Percentiles rank a stretch among this genome's conserved stretches.
These are phyloP conservation scores for Agrilus cyanescens DNA, from an alignment of 2,888 invertebrate species.

Conservation along the genomic window DNA sequence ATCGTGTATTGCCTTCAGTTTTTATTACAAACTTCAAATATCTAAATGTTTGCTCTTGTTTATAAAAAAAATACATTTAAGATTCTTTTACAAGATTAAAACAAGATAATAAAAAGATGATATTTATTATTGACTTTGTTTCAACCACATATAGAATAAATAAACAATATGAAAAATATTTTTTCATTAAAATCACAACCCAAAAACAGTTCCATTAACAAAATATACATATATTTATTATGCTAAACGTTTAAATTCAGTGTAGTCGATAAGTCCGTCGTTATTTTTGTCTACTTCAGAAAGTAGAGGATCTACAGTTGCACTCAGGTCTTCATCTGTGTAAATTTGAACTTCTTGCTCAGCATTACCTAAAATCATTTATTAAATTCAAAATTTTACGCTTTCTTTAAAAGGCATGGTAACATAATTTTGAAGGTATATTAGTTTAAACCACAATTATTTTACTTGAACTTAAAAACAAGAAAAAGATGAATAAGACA, in stretches of 20 bases:
- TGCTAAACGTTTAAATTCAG: not conserved
- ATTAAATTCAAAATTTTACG: conserved; percentile 1
- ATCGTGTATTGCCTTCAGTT: no score
- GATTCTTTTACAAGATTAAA: no score
- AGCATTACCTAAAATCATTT: conserved; percentile 34
- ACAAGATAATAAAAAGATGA: no score
- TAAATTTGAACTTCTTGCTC: conserved; percentile 32
- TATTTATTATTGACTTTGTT: no score
- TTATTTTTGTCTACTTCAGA: conserved; percentile 10
- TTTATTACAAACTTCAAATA: no score
- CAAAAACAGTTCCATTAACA: no score
- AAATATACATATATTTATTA: no score
- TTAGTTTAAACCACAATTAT: not conserved
- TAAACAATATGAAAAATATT: no score
- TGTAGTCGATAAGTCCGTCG: not conserved
- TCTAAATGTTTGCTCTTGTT: no score
- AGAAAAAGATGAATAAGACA: conserved; percentile 1
- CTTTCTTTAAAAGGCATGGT: not conserved
- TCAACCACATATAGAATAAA: no score
- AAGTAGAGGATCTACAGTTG: conserved; percentile 50
- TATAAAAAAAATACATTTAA: no score
- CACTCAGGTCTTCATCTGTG: conserved; percentile 43
- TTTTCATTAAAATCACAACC: no score
- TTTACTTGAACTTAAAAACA: not conserved
- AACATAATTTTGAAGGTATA: not conserved